Percentiles rank a stretch among this genome's conserved stretches.
Conservation (phyloP, 2,113 vertebrate species). For the Hippocampus guttulatus region DNA sequence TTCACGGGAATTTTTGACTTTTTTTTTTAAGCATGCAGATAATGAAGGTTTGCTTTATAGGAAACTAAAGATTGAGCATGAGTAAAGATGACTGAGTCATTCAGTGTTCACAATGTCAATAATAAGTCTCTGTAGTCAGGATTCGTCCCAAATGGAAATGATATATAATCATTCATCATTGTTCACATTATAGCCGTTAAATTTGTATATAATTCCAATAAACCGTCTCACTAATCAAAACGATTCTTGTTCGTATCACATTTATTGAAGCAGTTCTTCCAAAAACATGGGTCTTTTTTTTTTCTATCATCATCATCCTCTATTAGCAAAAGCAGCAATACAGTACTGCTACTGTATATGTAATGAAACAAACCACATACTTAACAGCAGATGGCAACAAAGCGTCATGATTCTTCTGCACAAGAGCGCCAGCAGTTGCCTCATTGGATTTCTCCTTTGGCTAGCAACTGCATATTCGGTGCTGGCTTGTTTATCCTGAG, state of each 20-base stretch:
- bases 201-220: constrained; percentile 51
- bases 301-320: neutral
- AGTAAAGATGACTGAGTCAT: constrained; percentile 17
- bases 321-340: neutral
- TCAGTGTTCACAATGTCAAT: constrained; percentile 8
- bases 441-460: neutral
- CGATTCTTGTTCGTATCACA: constrained; percentile 17
- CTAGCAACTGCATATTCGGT: constrained; percentile 9
- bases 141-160: neutral
- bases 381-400: constrained; percentile 47
- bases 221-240: constrained; percentile 13
- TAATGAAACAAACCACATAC: neutral
- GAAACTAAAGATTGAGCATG: constrained; percentile 34
- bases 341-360: neutral
- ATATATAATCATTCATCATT: neutral
- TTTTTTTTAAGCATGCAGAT: constrained; percentile 48
- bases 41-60: constrained; percentile 26
- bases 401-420: neutral
- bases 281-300: neutral
- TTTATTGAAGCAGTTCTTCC: constrained; percentile 14
- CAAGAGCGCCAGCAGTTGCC: neutral
- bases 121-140: neutral
- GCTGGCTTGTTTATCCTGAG: constrained; percentile 2
- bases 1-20: constrained; percentile 52
- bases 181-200: constrained; percentile 28